Evolutionary conservation across 2,888 invertebrate species (phyloP), one percentile per base, ranked within the genome.

Genomic region (Calameuta pallipes): DNA sequence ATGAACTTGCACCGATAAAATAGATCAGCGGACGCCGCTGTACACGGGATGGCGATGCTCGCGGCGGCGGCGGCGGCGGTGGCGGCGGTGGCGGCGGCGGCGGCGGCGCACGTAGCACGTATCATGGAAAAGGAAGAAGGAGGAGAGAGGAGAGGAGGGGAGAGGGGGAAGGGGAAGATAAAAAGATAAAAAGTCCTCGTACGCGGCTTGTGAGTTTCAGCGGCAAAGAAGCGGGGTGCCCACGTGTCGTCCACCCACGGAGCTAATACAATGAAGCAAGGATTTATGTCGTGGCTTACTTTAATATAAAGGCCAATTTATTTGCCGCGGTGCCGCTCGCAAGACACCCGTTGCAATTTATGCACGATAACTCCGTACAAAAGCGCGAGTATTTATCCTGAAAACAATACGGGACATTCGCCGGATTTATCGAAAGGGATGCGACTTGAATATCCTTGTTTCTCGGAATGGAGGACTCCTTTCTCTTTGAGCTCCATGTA

Each of bases 281-380:
- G 89, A 89, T 89, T 89, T 89, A 89, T 88, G 87, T 85, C 85
- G 85, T 86, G 85, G 84, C 87, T 85, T 84, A 86, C 85, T 86
- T 86, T 88, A 88, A 88, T 89, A 89, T 89, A 89, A 89, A 89
- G 86, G 84, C 87, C 87, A 88, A 89, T 89, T 89, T 89, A 89
- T 89, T 87, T 86, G 84, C 83, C 83, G 76, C 37, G 73, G 41
- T 74, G 77, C 34, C 75, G 36, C 34, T 11, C 36, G 73, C 76
- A 31, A 36, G 76, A 75, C 80, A 81, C 81, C 79, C 79, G 77
- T 83, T 81, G 82, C 84, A 86, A 89, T 87, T 88, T 88, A 89
- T 89, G 86, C 84, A 82, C 82, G 85, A 86, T 86, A 86, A 87
- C 83, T 85, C 84, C 81, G 83, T 83, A 85, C 86, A 83, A 83